Evolutionary conservation across 1,140 invertebrate species (phyloP).

Genomic region (Pseudomyrmex flavicornis): DNA sequence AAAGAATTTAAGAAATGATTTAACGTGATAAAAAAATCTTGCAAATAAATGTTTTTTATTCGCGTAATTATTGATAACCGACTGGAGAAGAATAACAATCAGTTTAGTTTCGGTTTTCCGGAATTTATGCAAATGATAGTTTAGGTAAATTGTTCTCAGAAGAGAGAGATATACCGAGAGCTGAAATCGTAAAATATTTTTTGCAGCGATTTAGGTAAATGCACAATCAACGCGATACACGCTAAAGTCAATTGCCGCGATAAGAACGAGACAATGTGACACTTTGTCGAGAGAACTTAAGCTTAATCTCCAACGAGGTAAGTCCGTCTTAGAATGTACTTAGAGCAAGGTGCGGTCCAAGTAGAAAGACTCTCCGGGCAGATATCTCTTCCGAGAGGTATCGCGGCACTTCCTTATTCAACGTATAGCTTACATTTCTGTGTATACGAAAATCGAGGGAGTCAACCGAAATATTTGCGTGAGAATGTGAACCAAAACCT

Average conservation of each 20-base stretch:
- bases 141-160: background rate
- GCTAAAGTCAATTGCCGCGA: constrained; percentile 55
- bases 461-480: background rate
- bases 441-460: background rate
- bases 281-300: constrained; percentile 56
- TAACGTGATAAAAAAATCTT: background rate
- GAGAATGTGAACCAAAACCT: background rate
- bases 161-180: background rate
- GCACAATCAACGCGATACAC: constrained; percentile 41
- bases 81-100: background rate
- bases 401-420: background rate
- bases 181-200: constrained; percentile 26
- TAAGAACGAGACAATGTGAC: constrained; percentile 56
- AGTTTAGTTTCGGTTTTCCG: background rate
- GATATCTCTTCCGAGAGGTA: constrained; percentile 23
- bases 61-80: background rate
- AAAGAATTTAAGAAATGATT: no score
- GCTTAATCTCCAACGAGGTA: constrained; percentile 54
- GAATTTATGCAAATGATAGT: background rate
- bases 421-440: constrained; percentile 6
- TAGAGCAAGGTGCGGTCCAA: constrained; percentile 37
- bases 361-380: constrained; percentile 3
- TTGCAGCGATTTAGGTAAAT: background rate
- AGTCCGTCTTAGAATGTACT: constrained; percentile 58
- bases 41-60: background rate